Base-by-base conservation (phyloP, 37 sponge, comb jelly and placozoan species). In the Lycopodina hypogea region DNA sequence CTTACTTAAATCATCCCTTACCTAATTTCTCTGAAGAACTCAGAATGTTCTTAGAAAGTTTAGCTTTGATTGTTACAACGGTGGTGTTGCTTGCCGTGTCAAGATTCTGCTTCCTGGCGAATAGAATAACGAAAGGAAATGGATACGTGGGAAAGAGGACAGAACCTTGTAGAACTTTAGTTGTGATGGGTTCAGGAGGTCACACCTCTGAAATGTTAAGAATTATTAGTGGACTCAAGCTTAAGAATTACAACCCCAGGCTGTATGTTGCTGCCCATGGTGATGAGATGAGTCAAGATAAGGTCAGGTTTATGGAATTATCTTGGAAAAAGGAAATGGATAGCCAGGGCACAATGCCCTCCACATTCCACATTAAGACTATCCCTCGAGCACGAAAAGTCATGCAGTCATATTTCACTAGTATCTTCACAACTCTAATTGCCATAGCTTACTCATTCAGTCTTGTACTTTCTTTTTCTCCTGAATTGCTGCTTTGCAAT, bases 141-240 rank as follows among this genome's bases (percentile, higher is more conserved):
- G 12, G 22, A 17, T 11, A 39, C 8, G 19, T 26, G 34, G 7
- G 21, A 29, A 78, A 71, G n/a, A 72, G 87, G 52, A 73, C 79
- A 0, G 23, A 33, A 12, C 86, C 85, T 4, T 81, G 87, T 38
- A 81, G 71, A 56, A 88, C 92, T 22, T 48, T 94, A 36, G 36
- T 91, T 28, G 91, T 97, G 11, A 53, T 94, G 32, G 98, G 98
- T 8, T 94, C 98, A 15, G 98, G 98, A 1, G 99, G 99, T 0
- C 99, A 98, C 83, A 93, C 96, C 1, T 78, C 90, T 23, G 99
- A 98, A 58, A 95, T 98, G 90, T 26, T 93, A 0, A 69, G 78
- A 37, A 79, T 98, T 7, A 80, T 98, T 1, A 55, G 93, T 29
- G 89, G 83, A 12, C 24, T 95, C 62, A 76, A 83, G 79, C 61